A percentile compares a stretch with the other conserved stretches of the same genome.
Evolutionary conservation across 2,113 vertebrate species (phyloP).

Genomic region (Sinocyclocheilus maitianheensis): DNA sequence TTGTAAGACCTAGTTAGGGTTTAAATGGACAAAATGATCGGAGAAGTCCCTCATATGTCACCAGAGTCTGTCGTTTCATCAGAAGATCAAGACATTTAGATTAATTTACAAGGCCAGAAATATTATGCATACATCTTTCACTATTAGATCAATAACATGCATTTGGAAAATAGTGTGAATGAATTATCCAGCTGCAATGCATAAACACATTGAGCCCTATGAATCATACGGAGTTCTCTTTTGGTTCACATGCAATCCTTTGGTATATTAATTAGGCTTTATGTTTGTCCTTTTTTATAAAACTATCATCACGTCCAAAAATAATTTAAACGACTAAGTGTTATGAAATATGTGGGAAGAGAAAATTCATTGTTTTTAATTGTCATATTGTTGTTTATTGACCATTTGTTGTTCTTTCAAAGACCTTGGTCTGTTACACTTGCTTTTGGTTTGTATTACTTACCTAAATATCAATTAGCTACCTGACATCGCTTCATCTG

Average conservation of each 20-base stretch:
- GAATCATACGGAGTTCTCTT: not conserved
- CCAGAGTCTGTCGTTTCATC: not conserved
- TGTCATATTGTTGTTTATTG: not conserved
- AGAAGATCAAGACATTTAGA: not conserved
- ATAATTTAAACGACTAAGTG: not conserved
- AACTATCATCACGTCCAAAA: not conserved
- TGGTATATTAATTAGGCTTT: not conserved
- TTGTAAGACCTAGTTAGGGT: not conserved
- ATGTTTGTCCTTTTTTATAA: not conserved
- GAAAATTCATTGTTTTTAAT: not conserved
- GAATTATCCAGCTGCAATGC: not conserved
- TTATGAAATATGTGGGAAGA: not conserved
- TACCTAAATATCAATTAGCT: not conserved
- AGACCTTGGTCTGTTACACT: not conserved
- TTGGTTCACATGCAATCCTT: not conserved
- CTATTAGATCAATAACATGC: too few species aligned
- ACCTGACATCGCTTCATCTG: conserved; percentile 6
- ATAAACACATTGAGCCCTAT: too few species aligned
- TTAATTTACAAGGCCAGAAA: not conserved
- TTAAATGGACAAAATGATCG: not conserved
- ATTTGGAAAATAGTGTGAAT: too few species aligned
- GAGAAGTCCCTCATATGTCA: not conserved
- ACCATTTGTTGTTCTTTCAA: not conserved
- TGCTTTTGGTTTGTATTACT: not conserved
- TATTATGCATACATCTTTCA: too few species aligned